phyloP scores from a whole-genome alignment of 2,797 vertebrate species.

The Channa striata region DNA sequence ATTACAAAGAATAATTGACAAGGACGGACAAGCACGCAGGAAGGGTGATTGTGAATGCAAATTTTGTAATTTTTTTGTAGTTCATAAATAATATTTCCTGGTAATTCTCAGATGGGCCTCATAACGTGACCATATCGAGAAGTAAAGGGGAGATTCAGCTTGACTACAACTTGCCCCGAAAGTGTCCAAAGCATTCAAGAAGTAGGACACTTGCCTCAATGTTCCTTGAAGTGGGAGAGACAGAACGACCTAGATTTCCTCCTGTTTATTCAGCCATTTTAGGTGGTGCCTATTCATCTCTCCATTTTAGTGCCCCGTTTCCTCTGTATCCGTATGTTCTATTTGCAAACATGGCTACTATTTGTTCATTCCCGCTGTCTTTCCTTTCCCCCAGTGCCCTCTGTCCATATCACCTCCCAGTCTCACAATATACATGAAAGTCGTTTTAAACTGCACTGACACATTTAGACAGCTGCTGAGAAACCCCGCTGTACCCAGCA shows the following conservation, averaged over 20 bases:
- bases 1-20: constrained; percentile 72
- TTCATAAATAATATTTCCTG: constrained; percentile 32
- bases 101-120: constrained; percentile 25
- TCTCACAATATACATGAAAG: constrained; percentile 41
- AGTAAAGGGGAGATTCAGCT: constrained; percentile 21
- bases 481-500: constrained; percentile 39
- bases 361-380: constrained; percentile 13
- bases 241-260: constrained; percentile 76
- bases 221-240: constrained; percentile 77
- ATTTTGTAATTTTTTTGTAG: constrained; percentile 29
- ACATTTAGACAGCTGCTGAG: constrained; percentile 49
- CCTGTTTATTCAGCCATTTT: constrained; percentile 79
- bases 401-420: constrained; percentile 23
- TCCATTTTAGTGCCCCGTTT: constrained; percentile 60
- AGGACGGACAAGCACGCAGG: constrained; percentile 45
- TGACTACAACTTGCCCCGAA: constrained; percentile 69
- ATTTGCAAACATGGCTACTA: background rate
- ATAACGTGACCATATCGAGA: constrained; percentile 17
- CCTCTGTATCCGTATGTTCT: background rate
- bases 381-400: constrained; percentile 12
- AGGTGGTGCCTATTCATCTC: constrained; percentile 63
- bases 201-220: constrained; percentile 74
- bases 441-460: constrained; percentile 48
- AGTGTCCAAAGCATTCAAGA: constrained; percentile 75
- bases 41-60: constrained; percentile 39